Base-by-base conservation (phyloP, 2,113 vertebrate species). In the Tragelaphus buxtoni region DNA sequence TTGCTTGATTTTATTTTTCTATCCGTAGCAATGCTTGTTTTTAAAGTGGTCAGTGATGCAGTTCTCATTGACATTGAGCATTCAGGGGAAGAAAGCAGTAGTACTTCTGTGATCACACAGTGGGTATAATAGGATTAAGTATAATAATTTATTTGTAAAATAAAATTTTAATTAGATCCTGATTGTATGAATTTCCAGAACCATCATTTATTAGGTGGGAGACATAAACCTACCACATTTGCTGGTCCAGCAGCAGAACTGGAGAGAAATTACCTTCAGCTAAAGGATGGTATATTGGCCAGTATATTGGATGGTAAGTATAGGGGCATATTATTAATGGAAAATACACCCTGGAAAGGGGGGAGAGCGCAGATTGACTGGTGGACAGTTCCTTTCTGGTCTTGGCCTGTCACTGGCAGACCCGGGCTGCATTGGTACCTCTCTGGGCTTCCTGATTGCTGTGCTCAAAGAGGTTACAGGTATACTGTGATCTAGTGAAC, bases 131-230 rank as follows among this genome's bases (percentile, higher is more conserved):
- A 86, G 18, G 32, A 88, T 88, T 96, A 93, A n/a, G 30, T 87
- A 35, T 76, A 81, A 85, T 58, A 91, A 93, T 87, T 85, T 88
- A 91, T 83, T 93, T 80, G 63, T 69, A 95, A 96, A 92, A 69
- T 74, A 89, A 91, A 76, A 90, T 88, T 91, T 95, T 65, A 56
- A n/a, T 69, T 77, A 58, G 30, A 85, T 65, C 11, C 72, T 82
- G 76, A 65, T 49, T 63, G 16, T 28, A 55, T 51, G 49, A 76
- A 80, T 95, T 63, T 93, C 65, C 60, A 93, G 69, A 56, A 92
- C 9, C 55, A 39, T n/a, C n/a, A 56, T 51, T 82, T n/a, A 84
- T 80, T 91, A 83, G 63, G 55, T 1, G 60, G 2, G 9, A 93
- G 87, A 93, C 92, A n/a, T 88, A 61, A 56, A 86, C 61, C 45